Evolutionary conservation across 2,888 invertebrate species (phyloP).

Genomic region (Napeogenes sylphis): DNA sequence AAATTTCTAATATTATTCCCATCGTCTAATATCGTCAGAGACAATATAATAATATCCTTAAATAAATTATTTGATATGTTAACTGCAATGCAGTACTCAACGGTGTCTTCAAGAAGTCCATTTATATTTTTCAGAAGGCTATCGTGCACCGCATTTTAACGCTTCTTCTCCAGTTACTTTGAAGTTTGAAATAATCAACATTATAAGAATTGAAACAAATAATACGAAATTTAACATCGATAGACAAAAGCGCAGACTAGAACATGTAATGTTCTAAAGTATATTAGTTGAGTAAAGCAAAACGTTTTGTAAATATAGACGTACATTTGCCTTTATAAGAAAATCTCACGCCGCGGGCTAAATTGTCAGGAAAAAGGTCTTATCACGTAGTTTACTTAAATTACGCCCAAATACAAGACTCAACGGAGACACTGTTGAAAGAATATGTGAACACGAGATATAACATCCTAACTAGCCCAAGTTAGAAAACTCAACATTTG

Average conservation of each 20-base stretch:
- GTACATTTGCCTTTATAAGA: conserved; percentile 14
- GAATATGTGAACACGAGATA: not conserved
- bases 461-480: not conserved
- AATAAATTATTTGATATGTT: too few relatives aligned
- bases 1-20: too few relatives aligned
- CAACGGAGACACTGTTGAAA: conserved; percentile 6
- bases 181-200: too few relatives aligned
- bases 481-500: too few relatives aligned
- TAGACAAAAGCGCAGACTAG: not conserved
- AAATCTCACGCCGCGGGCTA: conserved; percentile 32
- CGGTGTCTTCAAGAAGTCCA: too few relatives aligned
- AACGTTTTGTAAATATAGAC: conserved; percentile 5
- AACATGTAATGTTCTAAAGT: not conserved
- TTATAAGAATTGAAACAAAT: not conserved
- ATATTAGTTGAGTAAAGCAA: not conserved
- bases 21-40: too few relatives aligned
- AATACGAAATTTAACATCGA: not conserved
- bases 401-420: conserved; percentile 10
- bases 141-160: too few relatives aligned
- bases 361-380: conserved; percentile 46
- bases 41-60: too few relatives aligned
- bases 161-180: too few relatives aligned
- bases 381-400: conserved; percentile 39
- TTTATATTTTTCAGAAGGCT: too few relatives aligned
- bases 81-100: too few relatives aligned